Evolutionary conservation across 1,140 invertebrate species (phyloP).

Genomic region (Platorchestia sp.): DNA sequence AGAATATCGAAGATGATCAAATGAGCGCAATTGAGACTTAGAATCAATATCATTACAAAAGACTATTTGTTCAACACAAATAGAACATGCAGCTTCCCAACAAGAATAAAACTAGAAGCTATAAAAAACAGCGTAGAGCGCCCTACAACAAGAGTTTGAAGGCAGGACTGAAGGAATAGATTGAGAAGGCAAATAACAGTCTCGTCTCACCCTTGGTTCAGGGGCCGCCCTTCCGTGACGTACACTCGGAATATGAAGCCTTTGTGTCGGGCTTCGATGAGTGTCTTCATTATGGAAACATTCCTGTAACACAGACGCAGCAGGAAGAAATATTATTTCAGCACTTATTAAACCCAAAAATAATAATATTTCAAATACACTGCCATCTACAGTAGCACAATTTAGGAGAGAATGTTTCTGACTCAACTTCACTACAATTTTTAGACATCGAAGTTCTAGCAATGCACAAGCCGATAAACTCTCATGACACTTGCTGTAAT

Average conservation of each 20-base stretch:
- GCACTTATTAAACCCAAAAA: neutral
- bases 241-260: neutral
- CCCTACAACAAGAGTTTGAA: neutral
- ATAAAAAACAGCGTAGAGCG: neutral
- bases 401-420: too few relatives aligned
- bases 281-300: neutral
- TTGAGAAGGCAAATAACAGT: neutral
- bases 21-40: too few relatives aligned
- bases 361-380: too few relatives aligned
- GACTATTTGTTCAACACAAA: too few relatives aligned
- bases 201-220: neutral
- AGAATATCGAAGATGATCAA: too few relatives aligned
- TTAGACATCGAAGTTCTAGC: too few relatives aligned
- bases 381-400: too few relatives aligned
- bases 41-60: too few relatives aligned
- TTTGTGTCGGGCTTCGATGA: conserved; percentile 22
- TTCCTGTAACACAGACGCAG: neutral
- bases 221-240: conserved; percentile 2
- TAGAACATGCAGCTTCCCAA: neutral
- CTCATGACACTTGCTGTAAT: too few relatives aligned
- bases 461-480: too few relatives aligned
- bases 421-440: too few relatives aligned
- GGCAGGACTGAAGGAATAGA: neutral
- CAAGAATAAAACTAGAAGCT: neutral
- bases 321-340: neutral